Base-by-base conservation (phyloP, 2,888 invertebrate species). In the Hirtodrosophila trivittata region DNA sequence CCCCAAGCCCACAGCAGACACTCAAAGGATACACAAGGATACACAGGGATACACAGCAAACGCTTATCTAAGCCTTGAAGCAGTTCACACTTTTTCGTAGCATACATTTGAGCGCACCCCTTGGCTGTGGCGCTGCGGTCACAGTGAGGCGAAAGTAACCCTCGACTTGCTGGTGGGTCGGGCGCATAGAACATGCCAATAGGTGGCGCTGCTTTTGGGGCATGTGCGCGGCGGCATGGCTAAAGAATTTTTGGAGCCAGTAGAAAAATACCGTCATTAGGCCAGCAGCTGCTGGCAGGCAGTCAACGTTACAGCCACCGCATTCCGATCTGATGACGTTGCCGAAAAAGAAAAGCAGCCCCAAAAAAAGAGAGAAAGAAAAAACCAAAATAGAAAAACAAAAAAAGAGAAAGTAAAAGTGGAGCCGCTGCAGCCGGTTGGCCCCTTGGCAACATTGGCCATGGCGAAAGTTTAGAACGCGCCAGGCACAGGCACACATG, bases 261-360 rank as follows among this genome's bases (percentile, higher is more conserved):
- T 42, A 37, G 39, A 69, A 75, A 87, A 89, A 89, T 89, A 88
- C 88, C 87, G 87, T 77, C 86, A 87, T 87, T 83, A 87, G 88
- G 88, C 87, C 77, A 87, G 76, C 88, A 89, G 89, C 72, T 77
- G 52, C 5, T 8, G 41, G 46, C 69, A 75, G 57, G 64, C 62
- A 50, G 64, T 39, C 32, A 62, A 62, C 67, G 51, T 18, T 10
- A 38, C 50, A 35, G 43, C 13, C 47, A 41, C 26, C 66, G 65
- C 69, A 80, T 81, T 73, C 67, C 66, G 28, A 82, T 67, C 55
- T 46, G 81, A 78, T 78, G 78, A 83, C 76, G 84, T 60, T 45
- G 28, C 73, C 63, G 43, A 63, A 72, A 69, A 69, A 58, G 25
- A 9, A 50, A 28, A 51, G n/a, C 57, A 65, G 60, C 60, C 30